phyloP scores from a whole-genome alignment of 1,140 invertebrate genomes.

The Aricia agestis region DNA sequence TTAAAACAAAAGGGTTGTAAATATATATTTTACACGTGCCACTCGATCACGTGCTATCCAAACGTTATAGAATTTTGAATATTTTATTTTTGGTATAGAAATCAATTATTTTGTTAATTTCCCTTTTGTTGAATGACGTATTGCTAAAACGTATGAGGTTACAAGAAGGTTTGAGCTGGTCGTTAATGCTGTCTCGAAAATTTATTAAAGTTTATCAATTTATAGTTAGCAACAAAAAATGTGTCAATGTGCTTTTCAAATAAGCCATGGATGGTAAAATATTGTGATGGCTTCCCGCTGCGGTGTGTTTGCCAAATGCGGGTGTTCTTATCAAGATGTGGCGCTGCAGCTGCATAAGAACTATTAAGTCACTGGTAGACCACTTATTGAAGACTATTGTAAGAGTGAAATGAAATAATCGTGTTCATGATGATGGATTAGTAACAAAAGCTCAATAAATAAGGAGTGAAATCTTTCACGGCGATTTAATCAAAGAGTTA shows the following conservation, averaged over 20 bases:
- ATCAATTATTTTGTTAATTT: not conserved
- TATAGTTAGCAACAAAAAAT: constrained; percentile 37
- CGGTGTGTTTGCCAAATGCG: constrained; percentile 70
- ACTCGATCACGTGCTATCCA: not conserved
- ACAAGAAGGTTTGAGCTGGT: not conserved
- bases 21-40: not conserved
- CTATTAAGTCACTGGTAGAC: constrained; percentile 18
- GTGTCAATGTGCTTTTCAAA: constrained; percentile 40
- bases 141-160: not conserved
- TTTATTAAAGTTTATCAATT: constrained; percentile 7
- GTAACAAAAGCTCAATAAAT: not conserved
- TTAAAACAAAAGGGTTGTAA: not conserved
- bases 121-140: not conserved
- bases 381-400: not conserved
- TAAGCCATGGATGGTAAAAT: constrained; percentile 64
- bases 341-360: constrained; percentile 51
- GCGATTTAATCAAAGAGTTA: not conserved
- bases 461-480: not conserved
- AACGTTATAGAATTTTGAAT: not conserved
- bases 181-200: not conserved
- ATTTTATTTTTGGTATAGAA: not conserved
- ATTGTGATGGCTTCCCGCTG: constrained; percentile 72
- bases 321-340: constrained; percentile 63
- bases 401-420: not conserved
- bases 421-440: not conserved